phyloP scores from a whole-genome alignment of 2,888 invertebrate species.

The Brachypalpus laphriformis region DNA sequence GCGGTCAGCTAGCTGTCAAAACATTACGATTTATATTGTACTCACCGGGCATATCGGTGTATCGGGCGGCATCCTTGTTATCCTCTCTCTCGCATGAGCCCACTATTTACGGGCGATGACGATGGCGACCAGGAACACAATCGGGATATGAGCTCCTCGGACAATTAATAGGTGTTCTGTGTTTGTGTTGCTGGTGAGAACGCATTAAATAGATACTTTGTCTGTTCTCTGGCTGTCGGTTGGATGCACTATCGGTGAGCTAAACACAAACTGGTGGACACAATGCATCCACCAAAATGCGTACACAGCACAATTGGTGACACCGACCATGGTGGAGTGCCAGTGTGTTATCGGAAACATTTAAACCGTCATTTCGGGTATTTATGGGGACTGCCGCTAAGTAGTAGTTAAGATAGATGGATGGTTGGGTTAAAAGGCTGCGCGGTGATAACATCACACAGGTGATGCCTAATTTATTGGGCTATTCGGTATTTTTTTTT shows the following conservation, averaged over 20 bases:
- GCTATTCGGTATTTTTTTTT: slow-evolving; percentile 42
- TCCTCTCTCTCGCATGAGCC: slow-evolving; percentile 53
- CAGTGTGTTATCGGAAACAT: slow-evolving; percentile 68
- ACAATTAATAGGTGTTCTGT: slow-evolving; percentile 64
- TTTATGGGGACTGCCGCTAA: slow-evolving; percentile 72
- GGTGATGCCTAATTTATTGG: slow-evolving; percentile 72
- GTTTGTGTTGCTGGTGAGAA: slow-evolving; percentile 36
- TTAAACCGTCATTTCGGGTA: slow-evolving; percentile 67
- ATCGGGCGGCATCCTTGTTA: slow-evolving; percentile 71
- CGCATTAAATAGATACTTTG: slow-evolving; percentile 69
- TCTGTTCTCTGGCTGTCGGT: slow-evolving; percentile 60
- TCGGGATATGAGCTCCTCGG: slow-evolving; percentile 28
- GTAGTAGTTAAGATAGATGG: slow-evolving; percentile 74
- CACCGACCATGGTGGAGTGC: slow-evolving; percentile 27
- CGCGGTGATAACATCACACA: slow-evolving; percentile 66
- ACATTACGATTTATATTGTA: slow-evolving; percentile 81
- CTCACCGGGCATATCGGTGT: slow-evolving; percentile 62
- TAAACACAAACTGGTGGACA: slow-evolving; percentile 45
- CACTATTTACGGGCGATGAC: slow-evolving; percentile 27
- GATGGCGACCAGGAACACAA: slow-evolving; percentile 28
- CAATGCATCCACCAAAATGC: slow-evolving; percentile 49
- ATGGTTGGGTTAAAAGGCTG: slow-evolving; percentile 71
- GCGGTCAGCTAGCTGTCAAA: slow-evolving; percentile 82
- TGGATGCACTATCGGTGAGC: slow-evolving; percentile 64
- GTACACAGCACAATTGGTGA: slow-evolving; percentile 46